phyloP scores from a whole-genome alignment of 2,888 invertebrate species.

The Pollenia labialis region DNA sequence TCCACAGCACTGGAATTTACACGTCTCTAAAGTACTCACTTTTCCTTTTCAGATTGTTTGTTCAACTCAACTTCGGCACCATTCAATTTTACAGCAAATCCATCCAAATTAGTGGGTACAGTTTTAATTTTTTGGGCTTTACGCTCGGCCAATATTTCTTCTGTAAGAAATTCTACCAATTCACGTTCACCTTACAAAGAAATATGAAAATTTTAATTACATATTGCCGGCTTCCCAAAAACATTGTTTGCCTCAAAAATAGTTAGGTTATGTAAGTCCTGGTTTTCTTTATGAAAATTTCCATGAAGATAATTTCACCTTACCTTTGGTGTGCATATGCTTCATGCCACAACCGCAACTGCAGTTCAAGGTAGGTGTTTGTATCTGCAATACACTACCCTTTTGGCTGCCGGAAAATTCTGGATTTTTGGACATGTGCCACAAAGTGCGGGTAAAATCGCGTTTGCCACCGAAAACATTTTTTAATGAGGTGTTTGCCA shows the following conservation, averaged over 20 bases:
- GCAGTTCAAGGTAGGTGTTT: conserved; percentile 87
- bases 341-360: conserved; percentile 88
- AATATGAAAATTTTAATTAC: conserved; percentile 34
- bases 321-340: conserved; percentile 91
- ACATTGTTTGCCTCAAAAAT: conserved; percentile 11
- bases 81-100: conserved; percentile 91
- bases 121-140: conserved; percentile 91
- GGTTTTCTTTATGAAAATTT: conserved; percentile 1
- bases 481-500: conserved; percentile 77
- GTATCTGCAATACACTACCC: conserved; percentile 84
- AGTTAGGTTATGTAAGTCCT: conserved; percentile 80
- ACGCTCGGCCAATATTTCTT: conserved; percentile 96
- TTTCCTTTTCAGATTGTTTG: conserved; percentile 89
- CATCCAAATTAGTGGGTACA: conserved; percentile 91
- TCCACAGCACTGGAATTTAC: too few species aligned
- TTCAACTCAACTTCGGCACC: conserved; percentile 94
- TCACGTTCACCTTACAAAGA: conserved; percentile 90
- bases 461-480: conserved; percentile 85
- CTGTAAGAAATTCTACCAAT: conserved; percentile 94
- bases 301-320: conserved; percentile 21
- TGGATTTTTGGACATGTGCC: conserved; percentile 88
- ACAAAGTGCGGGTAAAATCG: conserved; percentile 89
- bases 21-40: conserved; percentile 74
- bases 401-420: conserved; percentile 79
- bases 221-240: conserved; percentile 50